Evolutionary conservation across 2,797 vertebrate species (phyloP).

Genomic region (Lateolabrax maculatus): DNA sequence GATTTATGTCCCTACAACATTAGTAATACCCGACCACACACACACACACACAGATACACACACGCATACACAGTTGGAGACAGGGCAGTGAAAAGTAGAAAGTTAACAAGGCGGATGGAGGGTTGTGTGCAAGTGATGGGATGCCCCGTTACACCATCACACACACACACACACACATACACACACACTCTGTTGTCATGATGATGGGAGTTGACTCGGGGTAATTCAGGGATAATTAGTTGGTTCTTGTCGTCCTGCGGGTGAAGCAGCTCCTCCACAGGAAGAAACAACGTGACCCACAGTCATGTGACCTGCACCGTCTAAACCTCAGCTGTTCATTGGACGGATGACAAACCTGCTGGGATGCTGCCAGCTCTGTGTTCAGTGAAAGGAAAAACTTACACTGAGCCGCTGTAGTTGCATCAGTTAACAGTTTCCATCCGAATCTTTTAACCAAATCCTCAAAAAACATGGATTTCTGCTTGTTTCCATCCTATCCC

Average conservation of each 20-base stretch:
- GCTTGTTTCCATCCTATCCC: no score
- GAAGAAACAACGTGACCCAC: slow-evolving; percentile 52
- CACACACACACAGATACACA: slow-evolving; percentile 18
- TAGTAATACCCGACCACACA: no score
- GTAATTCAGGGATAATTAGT: slow-evolving; percentile 72
- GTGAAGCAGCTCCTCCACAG: slow-evolving; percentile 49
- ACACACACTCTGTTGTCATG: slow-evolving; percentile 41
- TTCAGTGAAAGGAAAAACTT: neutral
- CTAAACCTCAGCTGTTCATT: slow-evolving; percentile 42
- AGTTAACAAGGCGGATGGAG: slow-evolving; percentile 69
- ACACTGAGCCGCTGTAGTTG: no score
- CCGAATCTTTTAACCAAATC: no score
- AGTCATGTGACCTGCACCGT: slow-evolving; percentile 55
- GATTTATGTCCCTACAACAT: no score
- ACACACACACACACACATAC: slow-evolving; percentile 39
- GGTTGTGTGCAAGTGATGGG: slow-evolving; percentile 61
- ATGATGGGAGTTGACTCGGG: slow-evolving; percentile 58
- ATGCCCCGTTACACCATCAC: slow-evolving; percentile 16
- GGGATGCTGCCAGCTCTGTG: slow-evolving; percentile 14
- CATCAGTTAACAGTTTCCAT: no score
- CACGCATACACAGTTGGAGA: slow-evolving; percentile 16
- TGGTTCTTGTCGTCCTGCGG: slow-evolving; percentile 57
- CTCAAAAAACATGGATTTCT: no score
- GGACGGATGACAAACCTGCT: slow-evolving; percentile 30
- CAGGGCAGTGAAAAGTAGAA: slow-evolving; percentile 44